phyloP scores from a whole-genome alignment of 2,797 vertebrate genomes.

The Novumbra hubbsi region DNA sequence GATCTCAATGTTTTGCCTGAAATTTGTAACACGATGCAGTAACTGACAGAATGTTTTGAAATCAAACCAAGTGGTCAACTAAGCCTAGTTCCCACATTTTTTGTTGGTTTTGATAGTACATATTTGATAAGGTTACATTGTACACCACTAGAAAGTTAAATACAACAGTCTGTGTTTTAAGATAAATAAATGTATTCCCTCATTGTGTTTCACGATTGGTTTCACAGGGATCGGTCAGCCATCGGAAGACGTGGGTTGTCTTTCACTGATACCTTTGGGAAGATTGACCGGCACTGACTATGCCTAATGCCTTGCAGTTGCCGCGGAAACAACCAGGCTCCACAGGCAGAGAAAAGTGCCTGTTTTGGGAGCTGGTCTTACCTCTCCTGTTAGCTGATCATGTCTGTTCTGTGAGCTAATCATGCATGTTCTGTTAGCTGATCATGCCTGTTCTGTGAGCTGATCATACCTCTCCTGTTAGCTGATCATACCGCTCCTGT shows the following conservation, averaged over 20 bases:
- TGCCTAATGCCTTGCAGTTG: constrained; percentile 23
- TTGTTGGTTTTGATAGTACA: neutral
- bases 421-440: no score
- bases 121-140: neutral
- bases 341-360: constrained; percentile 3
- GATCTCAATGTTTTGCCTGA: constrained; percentile 10
- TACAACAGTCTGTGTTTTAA: neutral
- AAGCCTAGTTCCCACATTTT: constrained; percentile 23
- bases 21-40: neutral
- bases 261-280: constrained; percentile 5
- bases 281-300: constrained; percentile 11
- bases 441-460: no score
- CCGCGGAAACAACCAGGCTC: constrained; percentile 26
- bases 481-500: no score
- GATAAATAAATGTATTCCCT: neutral
- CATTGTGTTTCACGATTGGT: neutral
- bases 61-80: constrained; percentile 14
- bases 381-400: neutral
- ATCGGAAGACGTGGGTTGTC: neutral
- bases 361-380: neutral
- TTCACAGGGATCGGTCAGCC: neutral
- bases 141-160: neutral
- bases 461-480: no score
- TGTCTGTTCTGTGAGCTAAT: no score
- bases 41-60: constrained; percentile 20